phyloP scores from a whole-genome alignment of 2,113 vertebrate genomes.

The Perca schrenkii region DNA sequence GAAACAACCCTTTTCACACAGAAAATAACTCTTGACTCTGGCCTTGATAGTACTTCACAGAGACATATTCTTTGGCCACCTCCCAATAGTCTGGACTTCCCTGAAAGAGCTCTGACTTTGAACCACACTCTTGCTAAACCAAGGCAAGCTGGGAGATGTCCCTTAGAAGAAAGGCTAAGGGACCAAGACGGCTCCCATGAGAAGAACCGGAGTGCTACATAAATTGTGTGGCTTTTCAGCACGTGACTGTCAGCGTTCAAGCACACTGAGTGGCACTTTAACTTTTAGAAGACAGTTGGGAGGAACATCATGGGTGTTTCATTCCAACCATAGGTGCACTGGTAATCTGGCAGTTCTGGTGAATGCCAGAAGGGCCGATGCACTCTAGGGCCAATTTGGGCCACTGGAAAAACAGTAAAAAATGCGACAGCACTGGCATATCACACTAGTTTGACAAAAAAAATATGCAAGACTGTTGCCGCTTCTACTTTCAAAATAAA shows the following conservation, averaged over 20 bases:
- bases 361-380: too few relatives aligned
- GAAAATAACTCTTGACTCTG: conserved; percentile 20
- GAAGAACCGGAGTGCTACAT: conserved; percentile 29
- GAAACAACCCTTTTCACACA: conserved; percentile 29
- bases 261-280: conserved; percentile 49
- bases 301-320: neutral
- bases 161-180: conserved; percentile 22
- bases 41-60: conserved; percentile 25
- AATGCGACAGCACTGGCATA: too few relatives aligned
- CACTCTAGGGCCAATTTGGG: too few relatives aligned
- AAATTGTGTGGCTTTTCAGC: conserved; percentile 52
- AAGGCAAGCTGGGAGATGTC: conserved; percentile 15
- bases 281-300: conserved; percentile 24
- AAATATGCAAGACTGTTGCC: too few relatives aligned
- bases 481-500: too few relatives aligned
- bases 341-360: too few relatives aligned
- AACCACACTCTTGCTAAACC: conserved; percentile 19
- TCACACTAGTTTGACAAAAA: too few relatives aligned
- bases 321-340: neutral
- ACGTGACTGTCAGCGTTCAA: conserved; percentile 37
- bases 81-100: conserved; percentile 47
- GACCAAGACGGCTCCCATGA: conserved; percentile 34
- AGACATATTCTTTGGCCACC: conserved; percentile 29
- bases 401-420: too few relatives aligned
- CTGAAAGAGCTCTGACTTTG: conserved; percentile 16